phyloP scores from a whole-genome alignment of 2,797 vertebrate species.

The Micromesistius poutassou region DNA sequence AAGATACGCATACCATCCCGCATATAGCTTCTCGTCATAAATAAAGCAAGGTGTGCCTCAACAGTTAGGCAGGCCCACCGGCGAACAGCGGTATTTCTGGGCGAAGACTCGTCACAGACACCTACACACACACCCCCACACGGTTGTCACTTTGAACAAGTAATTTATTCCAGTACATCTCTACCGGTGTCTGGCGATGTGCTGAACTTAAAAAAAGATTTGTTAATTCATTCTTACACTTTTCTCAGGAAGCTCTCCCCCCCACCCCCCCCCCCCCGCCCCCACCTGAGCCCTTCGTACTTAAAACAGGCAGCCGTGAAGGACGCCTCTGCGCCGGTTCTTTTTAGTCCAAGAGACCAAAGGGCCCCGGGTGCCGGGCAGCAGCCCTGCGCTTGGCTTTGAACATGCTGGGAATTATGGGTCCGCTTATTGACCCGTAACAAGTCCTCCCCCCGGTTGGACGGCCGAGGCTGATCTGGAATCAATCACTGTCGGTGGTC shows the following conservation, averaged over 20 bases:
- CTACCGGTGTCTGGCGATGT: not conserved
- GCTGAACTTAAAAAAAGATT: not conserved
- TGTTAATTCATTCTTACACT: not conserved
- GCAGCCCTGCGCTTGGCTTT: not conserved
- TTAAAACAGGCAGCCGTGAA: not conserved
- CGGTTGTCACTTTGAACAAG: not conserved
- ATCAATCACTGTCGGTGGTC: conserved; percentile 1
- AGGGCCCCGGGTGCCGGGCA: not conserved
- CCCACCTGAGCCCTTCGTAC: not conserved
- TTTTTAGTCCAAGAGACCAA: not conserved
- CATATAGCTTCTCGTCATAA: not conserved
- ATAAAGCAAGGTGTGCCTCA: conserved; percentile 1
- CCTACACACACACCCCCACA: not conserved
- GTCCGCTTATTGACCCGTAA: conserved; percentile 4
- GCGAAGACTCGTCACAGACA: not conserved
- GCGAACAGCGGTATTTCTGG: not conserved
- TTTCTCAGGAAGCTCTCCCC: not conserved
- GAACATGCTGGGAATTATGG: not conserved
- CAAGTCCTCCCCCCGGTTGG: not conserved
- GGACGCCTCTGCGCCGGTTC: not conserved
- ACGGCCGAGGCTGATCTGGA: not conserved
- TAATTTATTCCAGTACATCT: not conserved
- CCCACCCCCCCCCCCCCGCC: too few relatives aligned
- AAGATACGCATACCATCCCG: not conserved
- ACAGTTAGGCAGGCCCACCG: not conserved